Percentiles rank a stretch among this genome's conserved stretches.
These are phyloP conservation scores for Gnathonemus echidnorhynchus DNA, from an alignment of 2,113 vertebrate species.

Conservation along the genomic window DNA sequence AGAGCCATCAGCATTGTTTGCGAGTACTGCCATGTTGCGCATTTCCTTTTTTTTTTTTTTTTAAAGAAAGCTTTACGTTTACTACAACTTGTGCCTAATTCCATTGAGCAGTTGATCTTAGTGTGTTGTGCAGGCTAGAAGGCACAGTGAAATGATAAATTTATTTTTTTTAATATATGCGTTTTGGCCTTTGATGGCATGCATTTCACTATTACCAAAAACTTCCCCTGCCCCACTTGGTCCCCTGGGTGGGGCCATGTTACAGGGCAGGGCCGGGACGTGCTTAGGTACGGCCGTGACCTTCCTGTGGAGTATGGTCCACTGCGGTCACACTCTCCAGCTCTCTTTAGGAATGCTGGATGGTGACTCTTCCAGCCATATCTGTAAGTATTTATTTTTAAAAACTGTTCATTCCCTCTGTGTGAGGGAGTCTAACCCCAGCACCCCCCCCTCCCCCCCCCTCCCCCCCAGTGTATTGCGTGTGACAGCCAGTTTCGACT, in stretches of 20 bases:
- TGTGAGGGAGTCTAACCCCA: neutral
- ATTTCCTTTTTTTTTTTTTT: neutral
- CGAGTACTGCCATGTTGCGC: constrained; percentile 33
- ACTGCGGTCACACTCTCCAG: constrained; percentile 17
- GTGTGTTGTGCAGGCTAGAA: constrained; percentile 25
- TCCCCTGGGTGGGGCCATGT: constrained; percentile 30
- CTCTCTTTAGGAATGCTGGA: constrained; percentile 20
- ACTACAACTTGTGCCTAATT: constrained; percentile 72
- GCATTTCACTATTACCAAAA: constrained; percentile 24
- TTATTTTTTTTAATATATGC: neutral
- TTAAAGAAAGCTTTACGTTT: constrained; percentile 45
- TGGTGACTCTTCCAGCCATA: constrained; percentile 27
- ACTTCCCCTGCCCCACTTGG: constrained; percentile 35
- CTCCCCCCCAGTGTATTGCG: too few relatives aligned
- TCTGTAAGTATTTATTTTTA: constrained; percentile 9
- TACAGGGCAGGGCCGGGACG: constrained; percentile 32
- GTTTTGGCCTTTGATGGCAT: constrained; percentile 8
- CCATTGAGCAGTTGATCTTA: constrained; percentile 40
- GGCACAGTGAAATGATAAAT: constrained; percentile 33
- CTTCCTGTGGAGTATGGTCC: constrained; percentile 26
- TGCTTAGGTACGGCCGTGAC: constrained; percentile 12
- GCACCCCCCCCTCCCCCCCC: too few relatives aligned
- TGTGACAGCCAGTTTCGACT: neutral
- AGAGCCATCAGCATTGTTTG: neutral
- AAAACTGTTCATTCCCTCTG: neutral